These are phyloP conservation scores for Amphiprion percula DNA, from an alignment of 2,113 vertebrate species.

Conservation along the genomic window DNA sequence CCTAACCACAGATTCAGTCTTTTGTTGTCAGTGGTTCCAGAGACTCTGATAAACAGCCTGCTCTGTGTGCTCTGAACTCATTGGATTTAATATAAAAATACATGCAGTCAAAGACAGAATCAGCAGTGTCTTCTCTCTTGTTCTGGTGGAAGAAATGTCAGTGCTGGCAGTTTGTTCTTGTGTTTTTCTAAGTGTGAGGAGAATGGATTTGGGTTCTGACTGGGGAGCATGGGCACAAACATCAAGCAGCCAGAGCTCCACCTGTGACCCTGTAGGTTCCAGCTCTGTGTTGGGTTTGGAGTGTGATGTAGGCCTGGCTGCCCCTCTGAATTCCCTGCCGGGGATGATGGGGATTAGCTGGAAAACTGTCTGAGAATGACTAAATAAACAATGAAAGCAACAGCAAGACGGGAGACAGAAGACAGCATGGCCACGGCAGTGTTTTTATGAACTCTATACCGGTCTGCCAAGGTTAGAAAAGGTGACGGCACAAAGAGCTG, in stretches of 20 bases:
- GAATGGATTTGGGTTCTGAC: conserved; percentile 66
- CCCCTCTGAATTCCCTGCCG: conserved; percentile 57
- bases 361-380: conserved; percentile 67
- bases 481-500: conserved; percentile 44
- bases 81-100: background rate
- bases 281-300: conserved; percentile 45
- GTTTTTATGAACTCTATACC: conserved; percentile 48
- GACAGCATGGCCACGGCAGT: conserved; percentile 51
- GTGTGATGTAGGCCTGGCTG: conserved; percentile 61
- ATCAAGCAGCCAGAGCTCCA: conserved; percentile 60
- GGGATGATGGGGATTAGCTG: conserved; percentile 67
- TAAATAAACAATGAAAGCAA: conserved; percentile 71
- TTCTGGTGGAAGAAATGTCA: conserved; percentile 27
- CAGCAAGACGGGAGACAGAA: conserved; percentile 47
- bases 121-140: conserved; percentile 24
- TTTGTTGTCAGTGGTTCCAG: too few relatives aligned
- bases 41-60: too few relatives aligned
- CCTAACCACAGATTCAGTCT: too few relatives aligned
- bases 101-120: background rate
- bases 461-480: conserved; percentile 46
- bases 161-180: conserved; percentile 15
- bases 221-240: conserved; percentile 56
- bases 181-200: conserved; percentile 47
- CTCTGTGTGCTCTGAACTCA: too few relatives aligned
- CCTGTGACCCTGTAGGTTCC: conserved; percentile 66